These are phyloP conservation scores for Strongylocentrotus purpuratus DNA, from an alignment of 35 echinoderm and acorn worm species.

Conservation along the genomic window DNA sequence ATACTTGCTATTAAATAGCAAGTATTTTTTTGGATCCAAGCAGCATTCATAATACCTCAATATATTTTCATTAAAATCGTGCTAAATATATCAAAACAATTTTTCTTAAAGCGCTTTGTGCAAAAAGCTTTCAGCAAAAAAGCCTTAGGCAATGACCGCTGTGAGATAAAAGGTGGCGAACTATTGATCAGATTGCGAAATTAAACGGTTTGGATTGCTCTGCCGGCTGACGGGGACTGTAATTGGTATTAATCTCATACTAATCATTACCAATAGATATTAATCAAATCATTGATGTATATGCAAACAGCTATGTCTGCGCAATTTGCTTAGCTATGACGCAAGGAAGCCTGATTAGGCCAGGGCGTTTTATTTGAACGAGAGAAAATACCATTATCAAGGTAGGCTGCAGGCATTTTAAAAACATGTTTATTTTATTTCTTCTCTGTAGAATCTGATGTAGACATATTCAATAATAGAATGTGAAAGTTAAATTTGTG, in stretches of 20 bases:
- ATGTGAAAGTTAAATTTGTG: background rate
- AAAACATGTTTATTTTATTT: background rate
- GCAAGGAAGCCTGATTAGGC: background rate
- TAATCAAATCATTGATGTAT: background rate
- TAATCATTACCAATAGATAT: background rate
- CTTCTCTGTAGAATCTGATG: background rate
- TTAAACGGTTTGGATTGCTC: background rate
- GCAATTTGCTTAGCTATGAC: background rate
- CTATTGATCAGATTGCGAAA: slow-evolving; percentile 4
- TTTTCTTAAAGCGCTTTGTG: background rate
- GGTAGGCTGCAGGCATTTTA: background rate
- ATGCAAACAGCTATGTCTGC: background rate
- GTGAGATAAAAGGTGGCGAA: background rate
- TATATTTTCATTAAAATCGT: too few relatives aligned
- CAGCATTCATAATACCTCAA: too few relatives aligned
- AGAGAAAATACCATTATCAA: background rate
- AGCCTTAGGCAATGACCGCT: background rate
- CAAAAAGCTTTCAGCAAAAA: background rate
- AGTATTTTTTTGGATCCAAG: too few relatives aligned
- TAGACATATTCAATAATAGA: background rate
- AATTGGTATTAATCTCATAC: background rate
- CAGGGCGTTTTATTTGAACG: background rate
- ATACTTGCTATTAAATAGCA: too few relatives aligned
- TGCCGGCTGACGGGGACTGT: background rate
- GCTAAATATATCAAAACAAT: background rate